Percentiles rank a stretch among this genome's conserved stretches.
phyloP scores from a whole-genome alignment of 2,888 invertebrate species.

The Eubasilissa splendida region DNA sequence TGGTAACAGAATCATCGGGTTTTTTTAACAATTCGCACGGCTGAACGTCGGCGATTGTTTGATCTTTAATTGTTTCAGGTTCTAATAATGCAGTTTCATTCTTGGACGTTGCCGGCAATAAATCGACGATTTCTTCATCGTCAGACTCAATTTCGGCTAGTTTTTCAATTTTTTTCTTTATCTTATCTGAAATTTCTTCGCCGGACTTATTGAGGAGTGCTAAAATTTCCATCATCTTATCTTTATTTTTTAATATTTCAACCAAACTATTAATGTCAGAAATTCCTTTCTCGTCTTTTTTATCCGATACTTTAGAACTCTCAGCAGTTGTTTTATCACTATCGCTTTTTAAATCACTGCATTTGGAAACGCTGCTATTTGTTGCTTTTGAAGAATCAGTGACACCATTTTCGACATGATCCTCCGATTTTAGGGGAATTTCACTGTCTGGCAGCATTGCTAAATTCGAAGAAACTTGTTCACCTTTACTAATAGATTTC shows the following conservation, averaged over 20 bases:
- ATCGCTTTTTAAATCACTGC: too few relatives aligned
- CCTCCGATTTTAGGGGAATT: too few relatives aligned
- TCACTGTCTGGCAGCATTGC: too few relatives aligned
- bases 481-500: too few relatives aligned
- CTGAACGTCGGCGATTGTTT: not conserved
- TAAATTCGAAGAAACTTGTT: too few relatives aligned
- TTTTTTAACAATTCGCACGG: not conserved
- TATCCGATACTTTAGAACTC: not conserved
- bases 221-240: slow-evolving; percentile 70
- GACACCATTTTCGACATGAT: too few relatives aligned
- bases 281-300: slow-evolving; percentile 17
- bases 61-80: not conserved
- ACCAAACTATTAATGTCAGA: slow-evolving; percentile 61
- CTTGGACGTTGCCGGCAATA: not conserved
- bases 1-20: not conserved
- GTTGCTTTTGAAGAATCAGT: too few relatives aligned
- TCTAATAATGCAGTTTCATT: not conserved
- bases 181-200: slow-evolving; percentile 67
- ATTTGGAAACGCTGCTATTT: too few relatives aligned
- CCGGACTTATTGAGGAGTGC: slow-evolving; percentile 66
- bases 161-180: slow-evolving; percentile 74
- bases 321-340: too few relatives aligned
- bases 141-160: slow-evolving; percentile 73
- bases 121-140: slow-evolving; percentile 59
- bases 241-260: slow-evolving; percentile 68